These are phyloP conservation scores for Otus sunia DNA, from an alignment of 2,113 vertebrate genomes.

Conservation along the genomic window DNA sequence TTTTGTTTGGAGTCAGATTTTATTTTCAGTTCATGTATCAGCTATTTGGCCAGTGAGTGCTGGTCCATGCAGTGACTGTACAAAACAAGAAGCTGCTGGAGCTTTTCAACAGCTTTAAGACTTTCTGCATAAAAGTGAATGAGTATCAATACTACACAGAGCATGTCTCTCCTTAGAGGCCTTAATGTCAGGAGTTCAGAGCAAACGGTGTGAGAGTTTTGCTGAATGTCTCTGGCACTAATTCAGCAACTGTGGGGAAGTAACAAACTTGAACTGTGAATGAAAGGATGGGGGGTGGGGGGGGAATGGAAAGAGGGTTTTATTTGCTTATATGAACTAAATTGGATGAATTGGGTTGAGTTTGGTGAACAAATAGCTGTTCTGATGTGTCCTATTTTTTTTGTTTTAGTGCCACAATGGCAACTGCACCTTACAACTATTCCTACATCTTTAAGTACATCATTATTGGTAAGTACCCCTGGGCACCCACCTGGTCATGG, in stretches of 20 bases:
- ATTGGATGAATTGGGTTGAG: not conserved
- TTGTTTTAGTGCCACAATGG: constrained; percentile 88
- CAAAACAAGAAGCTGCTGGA: not conserved
- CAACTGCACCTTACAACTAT: constrained; percentile 98
- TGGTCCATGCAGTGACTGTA: no score
- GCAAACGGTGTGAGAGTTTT: not conserved
- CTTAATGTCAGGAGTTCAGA: not conserved
- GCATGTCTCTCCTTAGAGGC: not conserved
- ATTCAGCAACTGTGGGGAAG: not conserved
- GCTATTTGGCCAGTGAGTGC: not conserved
- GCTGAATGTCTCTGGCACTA: not conserved
- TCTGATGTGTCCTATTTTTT: not conserved
- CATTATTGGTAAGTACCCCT: constrained; percentile 92
- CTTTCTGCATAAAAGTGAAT: not conserved
- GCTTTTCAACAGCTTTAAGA: not conserved
- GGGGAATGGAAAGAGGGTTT: no score
- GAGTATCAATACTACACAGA: not conserved
- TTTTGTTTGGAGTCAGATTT: not conserved
- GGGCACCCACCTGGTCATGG: rapidly evolving
- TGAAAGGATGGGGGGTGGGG: not conserved
- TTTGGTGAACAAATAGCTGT: not conserved
- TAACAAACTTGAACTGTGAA: not conserved
- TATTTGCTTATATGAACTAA: not conserved
- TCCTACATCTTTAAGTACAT: constrained; percentile 99
- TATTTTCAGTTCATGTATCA: not conserved